Base-by-base conservation (phyloP, 2,797 vertebrate genomes). In the Sebastes minor region DNA sequence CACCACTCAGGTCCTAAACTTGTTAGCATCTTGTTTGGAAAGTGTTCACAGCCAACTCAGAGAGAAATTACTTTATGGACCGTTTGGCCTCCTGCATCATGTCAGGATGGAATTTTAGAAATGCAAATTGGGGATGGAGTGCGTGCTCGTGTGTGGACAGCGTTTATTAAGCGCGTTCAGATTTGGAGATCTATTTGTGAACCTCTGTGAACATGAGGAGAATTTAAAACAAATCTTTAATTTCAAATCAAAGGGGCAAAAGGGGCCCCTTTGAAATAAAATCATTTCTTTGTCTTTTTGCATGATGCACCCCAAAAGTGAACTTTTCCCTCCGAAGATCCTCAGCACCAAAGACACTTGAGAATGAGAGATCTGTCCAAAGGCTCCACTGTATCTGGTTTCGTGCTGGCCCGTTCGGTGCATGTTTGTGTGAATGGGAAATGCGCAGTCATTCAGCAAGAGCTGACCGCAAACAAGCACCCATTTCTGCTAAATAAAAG, bases 1-100 rank as follows among this genome's bases (percentile, higher is more conserved):
- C 76, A 11, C 56, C 59, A 35, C 76, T 80, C 82, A 64, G 18
- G 2, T 86, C 81, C 81, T 81, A 30, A 86, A 88, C 76, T 76
- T 91, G 81, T 93, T 92, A 90, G 86, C 76, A 83, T 89, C 87
- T 90, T 87, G 88, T 89, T 91, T 86, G 74, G 80, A 82, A 81
- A 84, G 77, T 74, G 49, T 83, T 86, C 81, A 68, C 84, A 84
- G 86, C 77, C 82, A 89, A 65, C 69, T 76, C 38, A 22, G 60
- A 69, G 60, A 67, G 65, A 85, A 60, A 60, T 60, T 23, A 59
- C 63, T 78, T 67, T 28, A 35, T 42, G 14, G n/a, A 20, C 33
- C 63, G 14, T 72, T 81, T 78, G 69, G 56, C 76, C 38, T 33
- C 23, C 38, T 61, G 22, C 32, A 2, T 73, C 66, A 61, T 5